Base-by-base conservation (phyloP, 2,113 vertebrate species). In the Notarius quadriscutis region DNA sequence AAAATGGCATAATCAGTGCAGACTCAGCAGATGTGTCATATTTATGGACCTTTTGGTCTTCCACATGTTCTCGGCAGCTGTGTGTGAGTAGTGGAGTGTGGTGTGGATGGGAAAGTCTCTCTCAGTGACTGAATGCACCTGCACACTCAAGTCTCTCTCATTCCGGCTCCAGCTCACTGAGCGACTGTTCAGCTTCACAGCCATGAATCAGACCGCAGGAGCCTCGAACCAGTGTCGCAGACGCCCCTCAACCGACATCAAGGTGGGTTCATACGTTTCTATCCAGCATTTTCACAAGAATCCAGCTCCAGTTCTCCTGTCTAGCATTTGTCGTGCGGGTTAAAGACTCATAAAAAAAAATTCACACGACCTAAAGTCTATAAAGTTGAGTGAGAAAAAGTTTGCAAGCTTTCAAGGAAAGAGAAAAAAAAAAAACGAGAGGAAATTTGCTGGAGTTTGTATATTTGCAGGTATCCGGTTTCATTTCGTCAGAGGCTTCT, bases 121-220 rank as follows among this genome's bases (percentile, higher is more conserved):
- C 34, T 60, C 79, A 22, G 30, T 81, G 57, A 22, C 27, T 81
- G 57, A 81, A 50, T 48, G 82, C 48, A 67, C 48, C 82, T 67
- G 82, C 82, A n/a, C 82, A 84, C 82, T 69, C 7, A 84, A 69
- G 62, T 53, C 63, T 53, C 48, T 30, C 55, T 77, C 55, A 50
- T 51, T 63, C 72, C 2, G 2, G 63, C 84, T 78, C 55, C 14
- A 20, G 30, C 63, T 58, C 22, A 51, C 63, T 69, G 25, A 53
- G 82, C 69, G 78, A 27, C 51, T 50, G 65, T 74, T 30, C 79
- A 69, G 85, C 58, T 81, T 41, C 85, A 72, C 65, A 72, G 82
- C 57, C 77, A 87, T 87, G 85, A 87, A 87, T 55, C 85, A 81
- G 50, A 87, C 79, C 22, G 85, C 55, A 1, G 79, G 79, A 60